Evolutionary conservation across 2,888 invertebrate genomes (phyloP), one percentile per base, ranked within the genome.

Genomic region (Coleophora deauratella): DNA sequence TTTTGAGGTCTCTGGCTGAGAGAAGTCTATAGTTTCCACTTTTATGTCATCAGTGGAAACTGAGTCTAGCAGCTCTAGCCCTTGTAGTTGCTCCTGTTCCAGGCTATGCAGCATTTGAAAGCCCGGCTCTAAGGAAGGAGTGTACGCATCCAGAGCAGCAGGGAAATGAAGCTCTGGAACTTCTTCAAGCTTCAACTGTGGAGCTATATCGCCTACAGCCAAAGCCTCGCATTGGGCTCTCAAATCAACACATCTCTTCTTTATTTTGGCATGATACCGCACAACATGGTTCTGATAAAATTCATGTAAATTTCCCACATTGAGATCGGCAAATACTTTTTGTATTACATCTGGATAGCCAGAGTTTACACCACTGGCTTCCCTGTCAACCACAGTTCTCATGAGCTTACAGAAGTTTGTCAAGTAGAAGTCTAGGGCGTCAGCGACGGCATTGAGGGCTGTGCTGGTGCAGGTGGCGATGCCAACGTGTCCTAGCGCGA

Each of bases 71-170:
- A 85, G 66, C 32, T 85, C 84, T 27, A 86, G 52, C 0, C 81
- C 79, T 50, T 84, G 81, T 1, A 82, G 47, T 47, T 86, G 87
- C 40, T 89, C 89, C 54, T 89, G 89, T 56, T 90, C 90, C 40
- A 90, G 69, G 46, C 87, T 90, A 40, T 90, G 89, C 43, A 89
- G 71, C 90, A 90, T 90, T 67, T 90, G 89, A 57, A 89, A 90
- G 1, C 90, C 90, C 28, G 90, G 88, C 55, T 89, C 89, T 28
- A 90, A 67, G 9, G 89, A 89, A 0, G 89, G 88, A 38, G 87
- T 87, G 41, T 86, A 87, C 0, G 85, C 71, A 55, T 84, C 86
- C 30, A 87, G 54, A 1, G 78, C 87, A 12, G 86, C 84, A 0
- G 87, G 87, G 42, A 87, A 87, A 55, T 88, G 87, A 38, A 88